Base-by-base conservation (phyloP, 2,113 vertebrate species). In the Tupaia chinensis region DNA sequence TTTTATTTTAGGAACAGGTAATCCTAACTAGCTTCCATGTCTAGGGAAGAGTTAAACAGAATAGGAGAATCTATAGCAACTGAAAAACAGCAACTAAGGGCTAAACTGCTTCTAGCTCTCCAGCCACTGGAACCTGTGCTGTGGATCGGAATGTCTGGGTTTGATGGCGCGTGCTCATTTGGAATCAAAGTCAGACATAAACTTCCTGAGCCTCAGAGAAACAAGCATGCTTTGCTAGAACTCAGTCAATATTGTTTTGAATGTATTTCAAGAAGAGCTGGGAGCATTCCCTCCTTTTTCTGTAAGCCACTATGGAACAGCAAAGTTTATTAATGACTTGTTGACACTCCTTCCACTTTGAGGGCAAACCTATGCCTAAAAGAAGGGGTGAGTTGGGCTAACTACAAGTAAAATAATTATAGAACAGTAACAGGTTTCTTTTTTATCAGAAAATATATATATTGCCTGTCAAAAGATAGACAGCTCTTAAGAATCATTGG, bases 101-200 rank as follows among this genome's bases (percentile, higher is more conserved):
- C 89, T 87, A 98, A 96, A 91, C 74, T 95, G 60, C 58, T 90
- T 86, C 65, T 85, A 92, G 27, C 76, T 96, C 88, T 97, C 88
- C 86, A 93, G 80, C 93, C 91, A 88, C 95, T 96, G 96, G 93
- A 96, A 97, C 86, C 87, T 96, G 87, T 95, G 53, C 65, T 96
- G 83, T 97, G 56, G 85, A 93, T 70, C 93, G 94, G 97, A 98
- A 98, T 97, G 96, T 97, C 97, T 98, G 95, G 93, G 76, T 96
- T 96, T 96, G 95, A 95, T 91, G 95, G 93, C 61, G 54, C 3
- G 9, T 97, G 83, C 83, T 97, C 89, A 95, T 93, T 97, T 97
- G 97, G 96, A 98, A 96, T 96, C 96, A 96, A 98, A 97, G 86
- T 96, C 97, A 98, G 96, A 97, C 97, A 97, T 97, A 98, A 97